A percentile compares a stretch with the other conserved stretches of the same genome.
Evolutionary conservation across 1,140 invertebrate species (phyloP).

Genomic region (Drosophila gunungcola): DNA sequence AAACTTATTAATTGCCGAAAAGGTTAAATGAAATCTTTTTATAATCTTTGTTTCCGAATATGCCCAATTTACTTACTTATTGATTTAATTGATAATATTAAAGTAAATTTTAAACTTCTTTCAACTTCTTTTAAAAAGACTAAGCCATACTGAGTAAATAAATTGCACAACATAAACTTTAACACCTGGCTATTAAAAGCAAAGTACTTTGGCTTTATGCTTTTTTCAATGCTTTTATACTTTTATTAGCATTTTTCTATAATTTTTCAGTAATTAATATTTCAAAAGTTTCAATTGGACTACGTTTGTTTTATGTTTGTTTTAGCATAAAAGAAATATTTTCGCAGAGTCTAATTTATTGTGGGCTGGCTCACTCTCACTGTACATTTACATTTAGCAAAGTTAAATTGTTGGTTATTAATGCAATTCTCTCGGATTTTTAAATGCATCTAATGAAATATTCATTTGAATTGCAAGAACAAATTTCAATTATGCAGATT

Average conservation of each 20-base stretch:
- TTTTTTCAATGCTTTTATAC: too few species aligned
- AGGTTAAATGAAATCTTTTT: too few species aligned
- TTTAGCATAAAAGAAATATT: constrained; percentile 26
- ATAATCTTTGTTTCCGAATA: too few species aligned
- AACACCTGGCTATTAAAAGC: background rate
- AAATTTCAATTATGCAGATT: constrained; percentile 77
- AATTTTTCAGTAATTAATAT: constrained; percentile 5
- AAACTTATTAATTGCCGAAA: too few species aligned
- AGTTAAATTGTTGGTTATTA: constrained; percentile 40
- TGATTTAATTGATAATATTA: too few species aligned
- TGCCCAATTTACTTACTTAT: too few species aligned
- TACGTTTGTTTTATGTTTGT: background rate
- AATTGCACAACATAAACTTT: too few species aligned
- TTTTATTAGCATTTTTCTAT: background rate
- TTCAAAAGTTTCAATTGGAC: constrained; percentile 1
- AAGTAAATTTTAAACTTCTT: too few species aligned
- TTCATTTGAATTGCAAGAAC: constrained; percentile 72
- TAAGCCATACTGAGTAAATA: background rate
- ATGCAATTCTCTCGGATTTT: constrained; percentile 44
- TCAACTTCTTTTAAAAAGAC: too few species aligned
- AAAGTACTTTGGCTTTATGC: background rate
- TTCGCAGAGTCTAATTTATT: background rate
- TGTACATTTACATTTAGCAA: constrained; percentile 16
- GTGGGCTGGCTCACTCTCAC: background rate
- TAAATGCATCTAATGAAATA: constrained; percentile 71